phyloP scores from a whole-genome alignment of 2,113 vertebrate species.

The Odocoileus virginianus region DNA sequence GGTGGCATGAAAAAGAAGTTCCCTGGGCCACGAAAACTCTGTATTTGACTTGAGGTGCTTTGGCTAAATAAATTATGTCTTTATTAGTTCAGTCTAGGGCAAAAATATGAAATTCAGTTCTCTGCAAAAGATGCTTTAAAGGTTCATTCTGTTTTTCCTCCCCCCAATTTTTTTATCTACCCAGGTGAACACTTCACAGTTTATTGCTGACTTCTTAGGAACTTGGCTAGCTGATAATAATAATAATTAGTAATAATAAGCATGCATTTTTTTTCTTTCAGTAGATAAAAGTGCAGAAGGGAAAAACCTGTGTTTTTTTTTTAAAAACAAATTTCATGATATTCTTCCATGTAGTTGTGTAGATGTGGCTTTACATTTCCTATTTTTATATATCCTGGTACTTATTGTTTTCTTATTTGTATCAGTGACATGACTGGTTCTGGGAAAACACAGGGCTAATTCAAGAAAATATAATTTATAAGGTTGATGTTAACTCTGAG shows the following conservation, averaged over 20 bases:
- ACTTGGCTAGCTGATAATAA: constrained; percentile 38
- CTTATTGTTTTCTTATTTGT: not conserved
- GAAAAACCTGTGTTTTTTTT: constrained; percentile 24
- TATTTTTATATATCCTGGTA: not conserved
- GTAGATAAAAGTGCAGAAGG: constrained; percentile 25
- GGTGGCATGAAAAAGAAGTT: constrained; percentile 20
- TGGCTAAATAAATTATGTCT: constrained; percentile 47
- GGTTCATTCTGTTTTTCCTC: constrained; percentile 10
- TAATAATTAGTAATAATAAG: constrained; percentile 38
- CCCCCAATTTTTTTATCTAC: constrained; percentile 40
- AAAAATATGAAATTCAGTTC: constrained; percentile 42
- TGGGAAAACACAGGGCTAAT: constrained; percentile 5
- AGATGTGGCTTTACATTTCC: not conserved
- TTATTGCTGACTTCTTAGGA: constrained; percentile 51
- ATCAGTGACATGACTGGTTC: not conserved
- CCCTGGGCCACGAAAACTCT: not conserved
- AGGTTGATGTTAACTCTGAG: not conserved
- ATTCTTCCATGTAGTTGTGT: not conserved
- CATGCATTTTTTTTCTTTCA: constrained; percentile 43
- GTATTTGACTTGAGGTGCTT: constrained; percentile 35
- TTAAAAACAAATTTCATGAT: not conserved
- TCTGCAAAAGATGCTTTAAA: constrained; percentile 38
- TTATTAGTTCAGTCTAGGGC: constrained; percentile 29
- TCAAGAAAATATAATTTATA: not conserved
- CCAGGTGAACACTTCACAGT: constrained; percentile 37